Conservation (phyloP, 2,113 vertebrate species). For the Narcine bancroftii region DNA sequence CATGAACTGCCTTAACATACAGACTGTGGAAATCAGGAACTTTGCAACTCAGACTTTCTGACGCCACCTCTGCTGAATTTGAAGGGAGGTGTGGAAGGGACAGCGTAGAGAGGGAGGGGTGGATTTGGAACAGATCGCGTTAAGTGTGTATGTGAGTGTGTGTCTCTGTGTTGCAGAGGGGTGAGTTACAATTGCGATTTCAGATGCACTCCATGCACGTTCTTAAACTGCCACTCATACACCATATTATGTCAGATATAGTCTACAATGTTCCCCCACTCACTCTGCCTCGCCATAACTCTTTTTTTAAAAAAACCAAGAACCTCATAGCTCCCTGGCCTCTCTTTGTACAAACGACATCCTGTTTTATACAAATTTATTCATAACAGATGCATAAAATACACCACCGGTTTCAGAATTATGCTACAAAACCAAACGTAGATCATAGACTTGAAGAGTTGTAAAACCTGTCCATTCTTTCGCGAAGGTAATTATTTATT, state of each 20-base stretch:
- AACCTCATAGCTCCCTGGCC: not conserved
- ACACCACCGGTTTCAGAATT: not conserved
- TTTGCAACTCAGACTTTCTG: constrained; percentile 92
- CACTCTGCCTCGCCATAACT: not conserved
- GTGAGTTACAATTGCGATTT: not conserved
- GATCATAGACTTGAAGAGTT: not conserved
- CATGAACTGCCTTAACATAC: constrained; percentile 89
- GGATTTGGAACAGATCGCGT: not conserved
- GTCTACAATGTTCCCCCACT: not conserved
- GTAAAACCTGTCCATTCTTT: not conserved
- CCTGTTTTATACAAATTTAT: constrained; percentile 35
- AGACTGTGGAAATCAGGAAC: constrained; percentile 91
- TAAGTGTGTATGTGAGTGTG: not conserved
- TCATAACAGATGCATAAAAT: constrained; percentile 30
- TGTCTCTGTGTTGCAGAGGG: not conserved
- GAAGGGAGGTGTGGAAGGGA: too few relatives aligned
- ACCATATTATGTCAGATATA: constrained; percentile 1
- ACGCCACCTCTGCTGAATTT: constrained; percentile 77
- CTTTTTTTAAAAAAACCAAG: not conserved
- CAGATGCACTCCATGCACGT: not conserved
- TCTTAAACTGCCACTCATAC: not conserved
- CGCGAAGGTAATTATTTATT: not conserved
- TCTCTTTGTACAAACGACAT: constrained; percentile 3
- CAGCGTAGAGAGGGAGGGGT: not conserved
- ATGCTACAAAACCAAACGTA: not conserved